Percentiles rank a stretch among this genome's conserved stretches.
These are phyloP conservation scores for Oncorhynchus gorbuscha DNA, from an alignment of 2,113 vertebrate genomes.

Conservation along the genomic window DNA sequence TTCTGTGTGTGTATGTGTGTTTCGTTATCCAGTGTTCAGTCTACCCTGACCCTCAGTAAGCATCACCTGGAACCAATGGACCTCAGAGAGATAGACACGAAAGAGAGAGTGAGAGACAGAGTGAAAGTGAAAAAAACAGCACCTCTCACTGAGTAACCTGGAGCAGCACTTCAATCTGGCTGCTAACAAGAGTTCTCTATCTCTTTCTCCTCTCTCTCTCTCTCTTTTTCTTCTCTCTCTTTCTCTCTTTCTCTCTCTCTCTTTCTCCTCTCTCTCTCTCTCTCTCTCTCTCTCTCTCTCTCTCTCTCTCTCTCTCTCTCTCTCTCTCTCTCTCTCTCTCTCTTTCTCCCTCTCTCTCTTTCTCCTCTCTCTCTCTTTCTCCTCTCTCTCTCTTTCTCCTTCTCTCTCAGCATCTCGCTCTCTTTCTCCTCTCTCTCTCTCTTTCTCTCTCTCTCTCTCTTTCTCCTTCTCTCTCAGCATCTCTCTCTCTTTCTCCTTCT, in stretches of 20 bases:
- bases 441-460: conserved; percentile 22
- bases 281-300: too few relatives aligned
- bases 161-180: conserved; percentile 66
- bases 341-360: conserved; percentile 23
- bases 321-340: too few relatives aligned
- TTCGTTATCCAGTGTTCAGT: conserved; percentile 69
- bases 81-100: conserved; percentile 41
- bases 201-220: background rate
- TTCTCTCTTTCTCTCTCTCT: background rate
- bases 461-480: conserved; percentile 6
- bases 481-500: conserved; percentile 43
- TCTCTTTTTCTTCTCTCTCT: conserved; percentile 19
- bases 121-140: background rate
- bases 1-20: conserved; percentile 41
- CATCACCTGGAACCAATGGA: conserved; percentile 72
- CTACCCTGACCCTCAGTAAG: conserved; percentile 71
- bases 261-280: conserved; percentile 19
- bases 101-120: conserved; percentile 23
- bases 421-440: conserved; percentile 14
- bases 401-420: too few relatives aligned
- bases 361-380: background rate
- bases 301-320: background rate
- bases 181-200: conserved; percentile 66
- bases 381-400: too few relatives aligned
- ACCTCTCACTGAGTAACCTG: conserved; percentile 64